These are phyloP conservation scores for Beroe forskalii DNA, from an alignment of 37 sponge, comb jelly and placozoan genomes.

Conservation along the genomic window DNA sequence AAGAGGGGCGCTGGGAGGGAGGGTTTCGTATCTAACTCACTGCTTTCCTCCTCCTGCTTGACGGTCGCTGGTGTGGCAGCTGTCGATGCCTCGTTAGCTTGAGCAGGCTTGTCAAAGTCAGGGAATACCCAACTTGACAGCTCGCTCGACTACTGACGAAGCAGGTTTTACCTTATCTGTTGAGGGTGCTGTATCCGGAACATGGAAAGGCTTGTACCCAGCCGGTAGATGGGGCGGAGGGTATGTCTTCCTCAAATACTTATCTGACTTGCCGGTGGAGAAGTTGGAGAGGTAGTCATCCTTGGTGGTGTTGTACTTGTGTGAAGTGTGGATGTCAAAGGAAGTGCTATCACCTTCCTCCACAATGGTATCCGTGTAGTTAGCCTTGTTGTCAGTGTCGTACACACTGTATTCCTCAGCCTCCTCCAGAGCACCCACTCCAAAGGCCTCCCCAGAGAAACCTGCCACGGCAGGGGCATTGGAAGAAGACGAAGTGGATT, in stretches of 20 bases:
- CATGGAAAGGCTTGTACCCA: conserved; percentile 2
- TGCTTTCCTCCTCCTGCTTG: background rate
- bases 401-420: conserved; percentile 70
- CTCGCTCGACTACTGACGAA: background rate
- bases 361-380: conserved; percentile 69
- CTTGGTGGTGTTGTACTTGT: background rate
- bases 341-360: conserved; percentile 67
- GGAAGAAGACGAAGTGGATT: background rate
- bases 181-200: background rate
- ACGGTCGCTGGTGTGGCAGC: background rate
- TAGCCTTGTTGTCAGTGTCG: conserved; percentile 69
- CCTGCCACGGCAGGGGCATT: background rate
- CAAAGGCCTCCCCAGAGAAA: conserved; percentile 79
- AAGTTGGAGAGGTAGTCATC: background rate
- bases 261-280: background rate
- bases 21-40: background rate
- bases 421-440: conserved; percentile 88
- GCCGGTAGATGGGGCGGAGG: background rate
- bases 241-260: conserved; percentile 1
- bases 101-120: background rate
- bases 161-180: background rate
- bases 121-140: background rate
- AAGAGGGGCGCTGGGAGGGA: background rate
- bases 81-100: background rate
- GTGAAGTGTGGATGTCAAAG: background rate